Conservation (phyloP, 2,888 invertebrate genomes). For the Schrankia costaestrigalis region DNA sequence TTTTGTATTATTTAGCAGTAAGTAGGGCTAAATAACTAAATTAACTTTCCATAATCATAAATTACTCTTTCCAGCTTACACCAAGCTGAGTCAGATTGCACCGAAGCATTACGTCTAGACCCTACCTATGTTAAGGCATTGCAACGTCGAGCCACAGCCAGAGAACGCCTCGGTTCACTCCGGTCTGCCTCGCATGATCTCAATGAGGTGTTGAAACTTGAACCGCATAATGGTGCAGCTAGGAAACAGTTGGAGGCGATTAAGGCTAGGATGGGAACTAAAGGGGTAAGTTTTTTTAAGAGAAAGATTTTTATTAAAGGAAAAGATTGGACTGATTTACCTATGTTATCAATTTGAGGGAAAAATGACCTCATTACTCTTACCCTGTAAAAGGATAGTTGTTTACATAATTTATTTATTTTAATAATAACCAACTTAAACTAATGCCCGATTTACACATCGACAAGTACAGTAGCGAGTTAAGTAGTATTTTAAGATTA, state of each 20-base stretch:
- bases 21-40: too few relatives aligned
- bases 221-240: slow-evolving; percentile 89
- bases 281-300: slow-evolving; percentile 58
- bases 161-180: slow-evolving; percentile 85
- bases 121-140: slow-evolving; percentile 91
- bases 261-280: slow-evolving; percentile 73
- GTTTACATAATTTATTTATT: too few relatives aligned
- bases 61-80: slow-evolving; percentile 73
- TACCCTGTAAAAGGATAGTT: too few relatives aligned
- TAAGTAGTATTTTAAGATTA: too few relatives aligned
- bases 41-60: background rate
- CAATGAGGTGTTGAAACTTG: slow-evolving; percentile 84
- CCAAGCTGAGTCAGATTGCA: slow-evolving; percentile 90
- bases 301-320: background rate
- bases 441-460: too few relatives aligned
- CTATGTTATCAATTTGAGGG: background rate
- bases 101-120: slow-evolving; percentile 88
- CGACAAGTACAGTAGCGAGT: too few relatives aligned
- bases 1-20: too few relatives aligned
- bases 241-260: slow-evolving; percentile 80
- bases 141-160: slow-evolving; percentile 88
- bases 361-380: too few relatives aligned
- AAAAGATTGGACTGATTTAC: background rate
- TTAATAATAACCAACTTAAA: too few relatives aligned
- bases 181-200: slow-evolving; percentile 87